Base-by-base conservation (phyloP, 2,888 invertebrate species). In the Brachynemurus nebulosus region DNA sequence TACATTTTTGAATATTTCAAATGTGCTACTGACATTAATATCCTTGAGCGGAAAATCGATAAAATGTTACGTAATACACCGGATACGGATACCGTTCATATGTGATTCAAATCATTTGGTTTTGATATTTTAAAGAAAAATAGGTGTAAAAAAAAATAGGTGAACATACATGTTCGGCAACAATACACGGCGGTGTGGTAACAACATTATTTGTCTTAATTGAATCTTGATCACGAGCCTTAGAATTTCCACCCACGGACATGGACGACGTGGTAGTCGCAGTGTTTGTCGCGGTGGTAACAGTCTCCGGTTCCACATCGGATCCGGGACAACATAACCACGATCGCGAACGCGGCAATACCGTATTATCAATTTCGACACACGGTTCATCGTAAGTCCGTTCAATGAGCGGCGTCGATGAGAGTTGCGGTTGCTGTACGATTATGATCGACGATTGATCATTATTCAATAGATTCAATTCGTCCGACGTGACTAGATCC, bases 311-410 rank as follows among this genome's bases (percentile, higher is more conserved):
- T 40, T 40, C 45, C 18, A 37, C 21, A 25, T 25, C 44, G 3
- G 61, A 62, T 20, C 64, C 65, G 4, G 68, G 68, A 54, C 69
- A 69, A 54, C 69, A 69, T 16, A 69, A 54, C 69, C 69, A 69
- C 25, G 69, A 68, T 45, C 59, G 53, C 23, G 58, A 56, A 45
- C 66, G 58, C 45, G 62, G 56, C 20, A 44, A 33, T 8, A 44
- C 38, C n/a, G 58, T 59, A 34, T 64, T 49, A 48, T 64, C 64
- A 25, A 44, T 37, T 6, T 64, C 65, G 1, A 60, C 53, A 50
- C 62, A 65, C 6, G 65, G 65, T 51, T 65, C 65, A 53, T 65
- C 65, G 47, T 65, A 65, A 11, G 63, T 64, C 46, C 65, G 55
- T 52, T 65, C 65, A 46, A 63, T 63, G 45, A 55, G 52, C 53